phyloP scores from a whole-genome alignment of 2,797 vertebrate species.

The Nyctibius grandis region DNA sequence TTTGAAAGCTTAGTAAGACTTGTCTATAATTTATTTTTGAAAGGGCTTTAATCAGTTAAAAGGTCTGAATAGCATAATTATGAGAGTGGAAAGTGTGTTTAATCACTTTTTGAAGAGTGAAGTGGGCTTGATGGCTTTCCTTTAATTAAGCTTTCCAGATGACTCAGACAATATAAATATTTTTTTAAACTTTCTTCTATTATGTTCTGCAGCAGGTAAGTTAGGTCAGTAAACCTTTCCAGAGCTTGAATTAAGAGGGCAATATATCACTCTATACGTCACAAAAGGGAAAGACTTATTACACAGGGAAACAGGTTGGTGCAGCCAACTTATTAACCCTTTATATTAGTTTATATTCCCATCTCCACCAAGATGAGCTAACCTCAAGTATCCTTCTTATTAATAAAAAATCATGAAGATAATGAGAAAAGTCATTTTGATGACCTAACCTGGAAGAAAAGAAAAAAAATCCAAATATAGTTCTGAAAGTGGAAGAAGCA shows the following conservation, averaged over 20 bases:
- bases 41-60: not conserved
- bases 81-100: not conserved
- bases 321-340: not conserved
- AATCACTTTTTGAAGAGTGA: conserved; percentile 18
- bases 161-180: conserved; percentile 12
- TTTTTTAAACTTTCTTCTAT: not conserved
- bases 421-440: not conserved
- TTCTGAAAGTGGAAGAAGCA: not conserved
- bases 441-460: not conserved
- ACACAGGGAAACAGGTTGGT: not conserved
- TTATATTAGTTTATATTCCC: not conserved
- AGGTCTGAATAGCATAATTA: not conserved
- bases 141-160: conserved; percentile 33
- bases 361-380: not conserved
- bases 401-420: not conserved
- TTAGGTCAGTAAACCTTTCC: not conserved
- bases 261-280: not conserved
- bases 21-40: not conserved
- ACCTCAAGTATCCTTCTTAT: not conserved
- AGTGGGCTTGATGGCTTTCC: not conserved
- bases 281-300: not conserved
- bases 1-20: not conserved
- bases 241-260: not conserved
- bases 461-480: not conserved
- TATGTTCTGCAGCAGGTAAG: not conserved